These are phyloP conservation scores for Brienomyrus longianalis DNA, from an alignment of 2,113 vertebrate species.

Conservation along the genomic window DNA sequence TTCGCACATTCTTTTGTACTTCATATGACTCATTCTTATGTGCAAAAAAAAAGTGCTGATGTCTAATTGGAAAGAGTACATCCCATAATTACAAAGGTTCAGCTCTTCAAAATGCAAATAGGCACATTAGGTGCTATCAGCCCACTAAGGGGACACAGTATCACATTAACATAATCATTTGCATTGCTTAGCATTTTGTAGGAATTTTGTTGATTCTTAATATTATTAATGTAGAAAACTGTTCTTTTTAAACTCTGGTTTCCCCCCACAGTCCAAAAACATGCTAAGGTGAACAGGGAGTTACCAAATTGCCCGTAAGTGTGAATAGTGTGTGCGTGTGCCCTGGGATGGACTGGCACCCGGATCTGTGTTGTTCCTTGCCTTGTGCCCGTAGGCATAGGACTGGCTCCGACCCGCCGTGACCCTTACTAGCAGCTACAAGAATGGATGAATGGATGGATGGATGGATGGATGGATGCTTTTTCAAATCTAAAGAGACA, in stretches of 20 bases:
- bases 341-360: too few relatives aligned
- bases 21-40: not conserved
- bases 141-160: not conserved
- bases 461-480: not conserved
- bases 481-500: not conserved
- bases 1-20: not conserved
- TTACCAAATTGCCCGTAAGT: too few relatives aligned
- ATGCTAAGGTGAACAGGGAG: too few relatives aligned
- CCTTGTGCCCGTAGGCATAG: too few relatives aligned
- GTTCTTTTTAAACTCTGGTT: too few relatives aligned
- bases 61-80: not conserved
- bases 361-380: too few relatives aligned
- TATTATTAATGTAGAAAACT: not conserved
- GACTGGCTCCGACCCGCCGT: too few relatives aligned
- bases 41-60: not conserved
- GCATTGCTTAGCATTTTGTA: not conserved
- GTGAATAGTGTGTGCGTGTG: too few relatives aligned
- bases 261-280: too few relatives aligned
- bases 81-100: not conserved
- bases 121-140: not conserved
- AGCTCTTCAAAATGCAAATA: not conserved
- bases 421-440: too few relatives aligned
- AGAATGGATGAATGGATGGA: too few relatives aligned
- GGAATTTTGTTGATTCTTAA: not conserved
- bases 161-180: not conserved